Base-by-base conservation (phyloP, 2,888 invertebrate genomes). In the Microctonus brassicae region DNA sequence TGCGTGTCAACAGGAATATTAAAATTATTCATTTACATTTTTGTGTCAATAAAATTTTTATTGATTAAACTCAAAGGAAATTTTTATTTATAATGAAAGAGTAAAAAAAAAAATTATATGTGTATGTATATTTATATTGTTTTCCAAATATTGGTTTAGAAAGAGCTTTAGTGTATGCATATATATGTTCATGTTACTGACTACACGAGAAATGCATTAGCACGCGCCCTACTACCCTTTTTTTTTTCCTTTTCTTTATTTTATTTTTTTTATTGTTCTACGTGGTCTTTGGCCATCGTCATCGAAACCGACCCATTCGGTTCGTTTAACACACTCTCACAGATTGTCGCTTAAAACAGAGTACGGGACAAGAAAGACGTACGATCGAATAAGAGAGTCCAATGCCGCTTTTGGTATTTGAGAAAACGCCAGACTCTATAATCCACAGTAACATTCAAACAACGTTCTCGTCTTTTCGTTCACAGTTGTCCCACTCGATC, bases 131-230 rank as follows among this genome's bases (percentile, higher is more conserved):
- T 47, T 20, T 9, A 20, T 47, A 79, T 80, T 80, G 60, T n/a
- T 5, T 13, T 70, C 80, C 82, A 81, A 83, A 83, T 83, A 83
- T 83, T 82, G 17, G 47, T n/a, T 47, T 1, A n/a, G 81, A 75
- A 68, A 69, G 70, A 68, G 63, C 57, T 7, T 57, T 57, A 58
- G 53, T 34, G 68, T 39, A 58, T 17, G 68, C 67, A 57, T 71
- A 17, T 47, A n/a, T n/a, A 47, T 5, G 47, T 5, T 17, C 17
- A 47, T 47, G 17, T 47, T 47, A 17, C 63, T 39, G 65, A 76
- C 79, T 81, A 83, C 83, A 84, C 78, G 82, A 83, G 79, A 83
- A 84, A 79, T 79, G 82, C 84, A 83, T 83, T 83, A 83, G 81
- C 82, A 79, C 78, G 79, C 77, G 79, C 78, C 79, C 80, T 79